Conservation (phyloP, 2,888 invertebrate genomes). For the Cryptosula pallasiana region DNA sequence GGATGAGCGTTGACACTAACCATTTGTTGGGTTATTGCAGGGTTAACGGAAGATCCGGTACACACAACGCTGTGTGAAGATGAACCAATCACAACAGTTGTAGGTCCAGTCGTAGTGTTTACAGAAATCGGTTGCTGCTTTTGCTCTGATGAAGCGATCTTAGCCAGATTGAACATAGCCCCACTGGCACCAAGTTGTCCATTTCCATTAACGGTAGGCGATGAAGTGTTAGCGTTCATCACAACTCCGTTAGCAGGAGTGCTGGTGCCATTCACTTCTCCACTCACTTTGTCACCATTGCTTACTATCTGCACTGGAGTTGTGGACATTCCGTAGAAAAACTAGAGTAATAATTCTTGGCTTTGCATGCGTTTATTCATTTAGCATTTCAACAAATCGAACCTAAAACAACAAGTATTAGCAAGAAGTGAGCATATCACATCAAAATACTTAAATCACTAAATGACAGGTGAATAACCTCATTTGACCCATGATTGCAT, state of each 20-base stretch:
- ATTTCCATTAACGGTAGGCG: constrained; percentile 7
- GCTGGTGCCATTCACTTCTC: neutral
- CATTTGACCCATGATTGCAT: too few species aligned
- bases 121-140: neutral
- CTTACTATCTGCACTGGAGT: neutral
- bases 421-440: too few species aligned
- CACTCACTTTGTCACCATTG: neutral
- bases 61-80: neutral
- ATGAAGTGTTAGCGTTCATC: neutral
- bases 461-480: too few species aligned
- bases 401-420: neutral
- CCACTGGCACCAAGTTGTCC: constrained; percentile 4
- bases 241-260: neutral
- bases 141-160: constrained; percentile 16
- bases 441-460: too few species aligned
- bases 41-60: neutral
- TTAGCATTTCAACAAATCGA: neutral
- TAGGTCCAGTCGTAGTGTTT: neutral
- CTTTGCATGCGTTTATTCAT: neutral
- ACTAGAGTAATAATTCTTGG: neutral
- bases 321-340: neutral
- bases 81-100: neutral
- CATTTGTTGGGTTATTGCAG: neutral
- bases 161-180: constrained; percentile 20
- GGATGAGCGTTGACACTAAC: neutral